Percentiles rank a stretch among this genome's conserved stretches.
phyloP scores from a whole-genome alignment of 53 echinoderm and acorn worm species.

The Mesocentrotus franciscanus region DNA sequence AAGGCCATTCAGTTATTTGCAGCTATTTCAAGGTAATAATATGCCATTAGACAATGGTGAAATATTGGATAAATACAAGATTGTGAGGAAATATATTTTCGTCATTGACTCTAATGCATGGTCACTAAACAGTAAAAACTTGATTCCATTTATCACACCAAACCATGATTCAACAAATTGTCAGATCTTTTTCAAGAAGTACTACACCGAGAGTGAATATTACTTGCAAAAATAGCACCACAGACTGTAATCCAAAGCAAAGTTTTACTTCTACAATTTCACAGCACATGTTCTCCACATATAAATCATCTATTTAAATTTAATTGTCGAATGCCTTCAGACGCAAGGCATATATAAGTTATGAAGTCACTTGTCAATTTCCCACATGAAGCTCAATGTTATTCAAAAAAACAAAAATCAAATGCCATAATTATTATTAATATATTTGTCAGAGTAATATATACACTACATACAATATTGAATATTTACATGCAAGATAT shows the following conservation, averaged over 20 bases:
- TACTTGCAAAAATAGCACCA: neutral
- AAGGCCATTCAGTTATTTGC: too few species aligned
- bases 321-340: too few species aligned
- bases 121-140: neutral
- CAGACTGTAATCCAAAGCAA: neutral
- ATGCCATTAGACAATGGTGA: neutral
- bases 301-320: neutral
- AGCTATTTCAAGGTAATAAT: too few species aligned
- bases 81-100: neutral
- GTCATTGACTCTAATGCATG: neutral
- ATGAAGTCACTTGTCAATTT: neutral
- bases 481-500: neutral
- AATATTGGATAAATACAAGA: too few species aligned
- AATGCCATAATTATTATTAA: conserved; percentile 12
- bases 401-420: neutral
- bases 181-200: neutral
- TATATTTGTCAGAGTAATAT: neutral
- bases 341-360: neutral
- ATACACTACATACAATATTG: neutral
- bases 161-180: neutral
- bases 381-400: neutral
- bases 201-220: neutral
- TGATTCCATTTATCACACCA: neutral
- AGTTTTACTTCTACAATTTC: neutral
- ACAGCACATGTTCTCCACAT: neutral